Percentiles rank a stretch among this genome's conserved stretches.
Conservation (phyloP, 2,113 vertebrate genomes). For the human (Homo sapiens) region GRCh38 chr1:36799501-36800000, state of each 20-base stretch:
- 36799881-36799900: background rate
- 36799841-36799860: background rate
- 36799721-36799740: background rate
- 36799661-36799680: background rate
- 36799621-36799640: background rate
- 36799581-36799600: background rate
- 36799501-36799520: background rate
- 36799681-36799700: conserved; percentile 68
- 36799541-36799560: conserved; percentile 53
- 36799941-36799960: conserved; percentile 64
- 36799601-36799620: background rate
- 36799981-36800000: background rate
- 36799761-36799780: background rate
- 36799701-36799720: conserved; percentile 55
- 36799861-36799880: background rate
- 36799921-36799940: background rate
- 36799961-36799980: background rate
- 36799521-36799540: conserved; percentile 65
- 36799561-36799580: background rate
- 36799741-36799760: background rate
- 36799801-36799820: conserved; percentile 44
- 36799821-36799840: background rate
- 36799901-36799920: too few species aligned
- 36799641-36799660: too few species aligned
- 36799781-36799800: background rate